phyloP scores from a whole-genome alignment of 2,797 vertebrate genomes.

The Pyrocephalus nanus region DNA sequence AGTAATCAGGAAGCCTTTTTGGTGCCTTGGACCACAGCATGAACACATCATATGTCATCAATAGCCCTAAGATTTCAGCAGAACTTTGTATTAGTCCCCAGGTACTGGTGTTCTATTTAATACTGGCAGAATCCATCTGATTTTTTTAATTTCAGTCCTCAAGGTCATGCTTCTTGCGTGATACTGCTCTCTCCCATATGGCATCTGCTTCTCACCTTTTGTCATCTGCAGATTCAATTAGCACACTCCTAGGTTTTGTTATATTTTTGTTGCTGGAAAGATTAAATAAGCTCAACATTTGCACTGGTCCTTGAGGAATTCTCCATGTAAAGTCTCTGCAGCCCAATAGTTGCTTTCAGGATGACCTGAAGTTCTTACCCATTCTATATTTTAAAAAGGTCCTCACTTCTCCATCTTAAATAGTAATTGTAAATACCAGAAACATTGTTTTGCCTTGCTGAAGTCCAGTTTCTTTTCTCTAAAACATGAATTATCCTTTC shows the following conservation, averaged over 20 bases:
- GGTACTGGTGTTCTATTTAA: background rate
- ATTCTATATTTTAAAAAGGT: background rate
- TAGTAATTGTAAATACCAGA: background rate
- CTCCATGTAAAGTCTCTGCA: background rate
- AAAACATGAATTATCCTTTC: background rate
- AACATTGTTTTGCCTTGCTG: background rate
- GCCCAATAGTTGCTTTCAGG: background rate
- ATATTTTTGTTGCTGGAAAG: background rate
- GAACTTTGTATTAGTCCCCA: background rate
- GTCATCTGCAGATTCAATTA: background rate
- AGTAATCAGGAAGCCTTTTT: background rate
- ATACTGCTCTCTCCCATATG: background rate
- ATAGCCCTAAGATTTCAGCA: background rate
- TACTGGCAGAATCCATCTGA: background rate
- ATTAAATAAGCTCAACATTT: background rate
- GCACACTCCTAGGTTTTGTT: background rate
- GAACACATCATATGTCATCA: background rate
- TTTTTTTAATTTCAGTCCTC: background rate
- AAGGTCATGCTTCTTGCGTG: background rate
- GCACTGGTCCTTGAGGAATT: background rate
- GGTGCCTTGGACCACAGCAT: background rate
- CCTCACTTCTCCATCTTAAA: background rate
- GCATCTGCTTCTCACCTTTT: background rate
- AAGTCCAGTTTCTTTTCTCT: background rate
- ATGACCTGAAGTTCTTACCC: background rate